Base-by-base conservation (phyloP, 2,888 invertebrate species). In the Apamea monoglypha region DNA sequence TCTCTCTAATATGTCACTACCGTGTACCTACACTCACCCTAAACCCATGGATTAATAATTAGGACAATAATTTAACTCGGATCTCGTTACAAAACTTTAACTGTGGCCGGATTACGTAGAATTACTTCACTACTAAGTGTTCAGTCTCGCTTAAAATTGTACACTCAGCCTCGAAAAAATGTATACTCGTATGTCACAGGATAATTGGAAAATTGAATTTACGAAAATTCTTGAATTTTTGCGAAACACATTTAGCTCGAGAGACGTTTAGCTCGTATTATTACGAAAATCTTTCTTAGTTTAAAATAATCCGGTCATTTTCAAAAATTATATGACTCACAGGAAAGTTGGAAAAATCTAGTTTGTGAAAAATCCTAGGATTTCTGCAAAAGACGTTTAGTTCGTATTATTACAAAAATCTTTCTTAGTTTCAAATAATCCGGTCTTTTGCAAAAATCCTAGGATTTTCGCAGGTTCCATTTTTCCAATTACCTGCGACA, bases 51-150 rank as follows among this genome's bases (percentile, higher is more conserved):
- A 81, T 85, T 88, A 84, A 83, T 84, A 87, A 84, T 82, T 71
- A 89, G 74, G 70, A 80, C 78, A 74, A 78, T 84, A 85, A 84
- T 84, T 87, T 82, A 84, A 79, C 78, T 66, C 12, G 71, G 71
- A 81, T 89, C 80, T 85, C 76, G 81, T 88, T 81, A 85, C 85
- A 81, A 85, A 89, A 87, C 85, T 89, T 87, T 63, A 80, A 61
- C 68, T 63, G 78, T 64, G 66, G 68, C 53, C 0, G 87, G 89
- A 82, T 88, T 87, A 89, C 53, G 50, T 78, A 70, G 76, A 83
- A 85, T 89, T 87, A 89, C 85, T 78, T 75, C 64, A 82, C 82
- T 84, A 78, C 80, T 81, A 80, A 74, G 64, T 87, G 80, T 69
- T 68, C 67, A 73, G 71, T 79, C 74, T 81, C 61, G 16, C 56